Evolutionary conservation across 2,888 invertebrate species (phyloP).

Genomic region (Polymixis lichenea): DNA sequence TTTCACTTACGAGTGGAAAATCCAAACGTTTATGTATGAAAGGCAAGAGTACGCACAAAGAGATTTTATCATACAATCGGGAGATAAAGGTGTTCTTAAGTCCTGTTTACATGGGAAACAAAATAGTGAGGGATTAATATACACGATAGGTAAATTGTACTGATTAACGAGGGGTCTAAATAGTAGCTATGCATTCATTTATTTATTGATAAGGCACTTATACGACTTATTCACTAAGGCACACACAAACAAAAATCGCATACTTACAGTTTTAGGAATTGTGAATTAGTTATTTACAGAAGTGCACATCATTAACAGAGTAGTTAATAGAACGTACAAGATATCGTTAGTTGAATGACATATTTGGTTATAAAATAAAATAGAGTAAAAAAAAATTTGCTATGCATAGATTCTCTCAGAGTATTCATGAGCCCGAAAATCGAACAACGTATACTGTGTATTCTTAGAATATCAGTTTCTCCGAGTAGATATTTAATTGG

Average conservation of each 20-base stretch:
- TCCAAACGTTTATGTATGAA: not conserved
- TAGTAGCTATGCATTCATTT: no score
- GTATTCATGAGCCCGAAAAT: not conserved
- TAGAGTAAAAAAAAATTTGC: no score
- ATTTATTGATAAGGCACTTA: no score
- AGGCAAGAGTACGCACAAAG: slow-evolving; percentile 9
- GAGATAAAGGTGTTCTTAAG: slow-evolving; percentile 26
- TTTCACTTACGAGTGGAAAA: slow-evolving; percentile 4
- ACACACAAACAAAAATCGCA: no score
- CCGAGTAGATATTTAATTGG: not conserved
- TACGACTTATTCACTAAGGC: no score
- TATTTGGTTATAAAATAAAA: no score
- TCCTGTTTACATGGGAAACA: slow-evolving; percentile 5
- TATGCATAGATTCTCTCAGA: not conserved
- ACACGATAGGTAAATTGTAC: not conserved
- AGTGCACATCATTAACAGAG: no score
- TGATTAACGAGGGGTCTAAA: no score
- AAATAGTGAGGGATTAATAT: not conserved
- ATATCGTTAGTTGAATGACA: no score
- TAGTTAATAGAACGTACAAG: no score
- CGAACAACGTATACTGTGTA: not conserved
- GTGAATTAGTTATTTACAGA: no score
- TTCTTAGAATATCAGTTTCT: slow-evolving; percentile 8
- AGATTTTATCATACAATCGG: slow-evolving; percentile 32
- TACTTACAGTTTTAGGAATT: no score